A percentile compares a stretch with the other conserved stretches of the same genome.
These are phyloP conservation scores for Laticauda colubrina DNA, from an alignment of 2,113 vertebrate genomes.

Conservation along the genomic window DNA sequence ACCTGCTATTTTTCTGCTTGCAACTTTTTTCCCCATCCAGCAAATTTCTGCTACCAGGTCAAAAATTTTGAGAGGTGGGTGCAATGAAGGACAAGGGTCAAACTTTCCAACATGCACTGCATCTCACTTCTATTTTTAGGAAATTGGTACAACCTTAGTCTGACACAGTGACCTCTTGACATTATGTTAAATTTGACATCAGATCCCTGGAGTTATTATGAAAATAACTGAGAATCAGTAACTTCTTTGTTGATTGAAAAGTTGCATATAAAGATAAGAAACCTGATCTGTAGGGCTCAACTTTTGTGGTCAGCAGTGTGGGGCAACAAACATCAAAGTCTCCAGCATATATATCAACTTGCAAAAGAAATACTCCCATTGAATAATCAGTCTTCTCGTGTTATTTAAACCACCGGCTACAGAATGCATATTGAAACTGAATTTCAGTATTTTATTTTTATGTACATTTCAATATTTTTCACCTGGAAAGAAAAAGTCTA, in stretches of 20 bases:
- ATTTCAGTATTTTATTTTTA: conserved; percentile 90
- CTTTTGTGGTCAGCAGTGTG: not conserved
- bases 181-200: not conserved
- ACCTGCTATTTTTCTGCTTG: not conserved
- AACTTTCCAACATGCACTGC: not conserved
- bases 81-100: not conserved
- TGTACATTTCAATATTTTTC: conserved; percentile 79
- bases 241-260: not conserved
- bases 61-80: not conserved
- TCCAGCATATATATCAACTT: not conserved
- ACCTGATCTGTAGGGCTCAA: not conserved
- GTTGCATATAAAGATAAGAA: not conserved
- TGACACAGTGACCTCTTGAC: not conserved
- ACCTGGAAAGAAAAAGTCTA: conserved; percentile 90
- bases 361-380: not conserved
- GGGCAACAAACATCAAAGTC: not conserved
- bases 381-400: conserved; percentile 34
- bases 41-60: not conserved
- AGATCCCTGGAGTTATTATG: not conserved
- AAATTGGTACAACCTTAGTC: not conserved
- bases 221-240: not conserved
- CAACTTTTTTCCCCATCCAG: not conserved
- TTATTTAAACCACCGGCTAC: conserved; percentile 71
- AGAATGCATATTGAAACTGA: conserved; percentile 78
- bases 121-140: not conserved